Evolutionary conservation across 2,113 vertebrate genomes (phyloP), one percentile per base, ranked within the genome.

Genomic region (Alosa alosa): DNA sequence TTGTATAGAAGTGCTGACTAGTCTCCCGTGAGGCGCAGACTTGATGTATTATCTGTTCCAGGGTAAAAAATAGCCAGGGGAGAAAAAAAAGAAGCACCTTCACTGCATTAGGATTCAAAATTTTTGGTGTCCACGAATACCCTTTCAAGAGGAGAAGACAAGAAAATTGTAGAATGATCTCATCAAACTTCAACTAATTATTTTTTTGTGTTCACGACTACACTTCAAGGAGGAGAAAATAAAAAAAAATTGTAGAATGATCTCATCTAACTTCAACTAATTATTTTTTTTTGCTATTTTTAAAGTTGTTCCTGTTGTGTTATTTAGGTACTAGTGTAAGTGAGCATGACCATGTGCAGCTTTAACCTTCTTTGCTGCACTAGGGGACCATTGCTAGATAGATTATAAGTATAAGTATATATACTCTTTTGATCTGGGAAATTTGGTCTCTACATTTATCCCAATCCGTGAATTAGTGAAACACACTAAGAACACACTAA

Each of bases 1-100:
- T 72, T 72, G 64, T 31, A 31, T 13, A 72, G 64, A 72, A 72
- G 64, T 72, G 64, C 64, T 72, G 64, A 72, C 64, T 72, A 31
- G n/a, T 72, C 8, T 72, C 64, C 64, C 64, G 13, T 4, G 64
- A 72, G 64, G 31, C 64, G 25, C 20, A 72, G 25, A 72, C 25
- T 72, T 72, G 64, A 72, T 72, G 64, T 31, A 72, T 25, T 25
- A 72, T 72, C 64, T 25, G 25, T 13, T 25, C 6, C 10, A 31
- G 64, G 64, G 64, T 72, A 36, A 72, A 72, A 60, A 64, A 64
- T 64, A 64, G 60, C 39, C 52, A 60, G 31, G 15, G 36, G 6
- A 4, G 11, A 1, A 64, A 64, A 64, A 64, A 64, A 72, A 36
- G 9, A 72, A 72, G 36, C 2, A 11, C 25, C 31, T 72, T 72